These are phyloP conservation scores for Xestoiulus laeticollis DNA, from an alignment of 2,888 invertebrate genomes.

Conservation along the genomic window DNA sequence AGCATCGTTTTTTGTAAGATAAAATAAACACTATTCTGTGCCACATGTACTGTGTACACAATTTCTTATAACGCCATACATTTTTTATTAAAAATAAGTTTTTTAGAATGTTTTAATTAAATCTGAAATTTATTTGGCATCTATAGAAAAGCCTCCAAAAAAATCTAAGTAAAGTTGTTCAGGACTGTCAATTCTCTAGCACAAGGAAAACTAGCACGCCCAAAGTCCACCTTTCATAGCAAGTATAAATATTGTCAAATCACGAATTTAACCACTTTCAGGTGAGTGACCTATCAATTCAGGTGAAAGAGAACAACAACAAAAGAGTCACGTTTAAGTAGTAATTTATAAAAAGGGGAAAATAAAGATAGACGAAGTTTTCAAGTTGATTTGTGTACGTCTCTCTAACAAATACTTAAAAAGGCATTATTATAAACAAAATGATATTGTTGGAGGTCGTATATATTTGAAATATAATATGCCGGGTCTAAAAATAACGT, in stretches of 20 bases:
- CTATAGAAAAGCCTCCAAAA: too few relatives aligned
- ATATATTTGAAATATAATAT: background rate
- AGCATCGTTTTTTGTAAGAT: too few relatives aligned
- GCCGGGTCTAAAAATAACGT: too few relatives aligned
- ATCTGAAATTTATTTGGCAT: too few relatives aligned
- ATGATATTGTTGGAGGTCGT: background rate
- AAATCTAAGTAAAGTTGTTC: too few relatives aligned
- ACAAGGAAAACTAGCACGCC: background rate
- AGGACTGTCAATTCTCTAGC: too few relatives aligned
- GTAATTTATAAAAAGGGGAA: background rate
- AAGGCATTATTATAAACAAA: background rate
- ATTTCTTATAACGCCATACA: too few relatives aligned
- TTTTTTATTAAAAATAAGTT: too few relatives aligned
- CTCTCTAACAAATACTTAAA: background rate
- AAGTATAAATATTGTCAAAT: background rate
- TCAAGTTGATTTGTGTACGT: slow-evolving; percentile 1
- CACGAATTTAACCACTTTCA: background rate
- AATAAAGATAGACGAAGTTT: background rate
- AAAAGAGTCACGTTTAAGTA: background rate
- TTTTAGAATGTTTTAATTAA: too few relatives aligned
- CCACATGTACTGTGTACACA: too few relatives aligned
- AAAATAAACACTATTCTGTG: too few relatives aligned
- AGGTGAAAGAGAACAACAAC: background rate
- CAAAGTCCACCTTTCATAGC: background rate
- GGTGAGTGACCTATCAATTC: background rate